Percentiles rank a stretch among this genome's conserved stretches.
Evolutionary conservation across 2,888 invertebrate species (phyloP).

Genomic region (Chymomyza fuscimana): DNA sequence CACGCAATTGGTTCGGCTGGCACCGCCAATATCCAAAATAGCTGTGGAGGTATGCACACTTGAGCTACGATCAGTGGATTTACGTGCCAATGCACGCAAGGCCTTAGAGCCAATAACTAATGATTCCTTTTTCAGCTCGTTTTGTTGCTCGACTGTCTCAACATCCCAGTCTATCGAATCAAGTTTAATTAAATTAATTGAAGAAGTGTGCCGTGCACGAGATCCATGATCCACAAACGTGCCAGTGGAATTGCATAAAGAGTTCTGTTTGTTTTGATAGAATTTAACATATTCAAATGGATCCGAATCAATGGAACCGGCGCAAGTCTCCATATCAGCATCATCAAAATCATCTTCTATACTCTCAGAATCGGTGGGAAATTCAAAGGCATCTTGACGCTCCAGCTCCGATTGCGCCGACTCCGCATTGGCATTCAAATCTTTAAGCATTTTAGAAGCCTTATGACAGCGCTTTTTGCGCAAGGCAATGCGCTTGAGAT

Average conservation of each 20-base stretch:
- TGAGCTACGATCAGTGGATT: conserved; percentile 69
- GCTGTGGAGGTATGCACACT: conserved; percentile 81
- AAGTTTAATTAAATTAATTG: conserved; percentile 75
- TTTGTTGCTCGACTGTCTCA: conserved; percentile 37
- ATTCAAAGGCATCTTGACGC: conserved; percentile 82
- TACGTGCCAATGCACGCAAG: conserved; percentile 71
- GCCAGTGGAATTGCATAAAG: conserved; percentile 76
- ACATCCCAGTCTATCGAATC: conserved; percentile 62
- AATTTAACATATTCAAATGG: conserved; percentile 86
- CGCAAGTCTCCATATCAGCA: conserved; percentile 40
- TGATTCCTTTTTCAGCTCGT: conserved; percentile 74
- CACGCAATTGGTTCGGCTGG: conserved; percentile 53
- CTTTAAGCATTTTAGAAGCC: conserved; percentile 79
- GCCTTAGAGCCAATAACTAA: conserved; percentile 78
- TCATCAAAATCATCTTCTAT: conserved; percentile 76
- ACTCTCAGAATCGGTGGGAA: conserved; percentile 80
- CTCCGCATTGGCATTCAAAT: conserved; percentile 67
- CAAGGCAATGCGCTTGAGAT: conserved; percentile 81
- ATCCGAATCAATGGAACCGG: conserved; percentile 81
- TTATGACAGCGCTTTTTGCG: conserved; percentile 79
- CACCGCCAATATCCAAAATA: conserved; percentile 77
- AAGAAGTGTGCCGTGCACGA: conserved; percentile 64
- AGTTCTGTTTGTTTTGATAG: conserved; percentile 81
- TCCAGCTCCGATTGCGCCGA: conserved; percentile 76
- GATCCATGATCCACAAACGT: conserved; percentile 81